Evolutionary conservation across 2,113 vertebrate species (phyloP), one percentile per base, ranked within the genome.

Genomic region (Erythrocercus mccallii): DNA sequence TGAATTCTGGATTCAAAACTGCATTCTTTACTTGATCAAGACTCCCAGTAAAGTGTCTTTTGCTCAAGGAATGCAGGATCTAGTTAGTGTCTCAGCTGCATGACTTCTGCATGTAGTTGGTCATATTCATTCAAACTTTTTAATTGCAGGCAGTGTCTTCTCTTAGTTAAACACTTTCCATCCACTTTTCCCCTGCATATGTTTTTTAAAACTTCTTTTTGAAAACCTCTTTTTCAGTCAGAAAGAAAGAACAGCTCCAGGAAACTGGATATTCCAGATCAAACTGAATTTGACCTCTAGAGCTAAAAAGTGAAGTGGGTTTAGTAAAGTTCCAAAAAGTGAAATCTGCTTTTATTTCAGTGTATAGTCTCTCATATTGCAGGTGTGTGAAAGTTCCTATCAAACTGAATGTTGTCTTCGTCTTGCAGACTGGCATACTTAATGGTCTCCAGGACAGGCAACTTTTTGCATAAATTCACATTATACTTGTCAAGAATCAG

Each of bases 11-110:
- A 96, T 79, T 83, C 76, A 88, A 74, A 90, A 86, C 65, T 91
- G 56, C 95, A 95, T 97, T 97, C 92, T 93, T 97, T 79, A 86
- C 60, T 96, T 70, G 69, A 50, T 54, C 70, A 92, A 93, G 64
- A 86, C 64, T 95, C 93, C 51, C 74, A 95, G 83, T 88, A 94
- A 96, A 95, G 44, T 62, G 62, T 80, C 54, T 94, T 92, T 84
- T 5, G 2, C 53, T 78, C 68, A 56, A 94, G 37, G 78, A 96
- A 95, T 86, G 83, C 71, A 83, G 71, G 45, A 86, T 70, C 87
- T 72, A 51, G 60, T 61, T 69, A 42, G 74, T 51, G 64, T 66
- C 72, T 92, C 62, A 73, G 53, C 86, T 73, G 88, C 64, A 86
- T 70, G 65, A 94, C 50, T 91, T 83, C 53, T 0, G 8, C 81